Evolutionary conservation across 2,113 vertebrate genomes (phyloP).

Genomic region (Ancistrus triradiatus): DNA sequence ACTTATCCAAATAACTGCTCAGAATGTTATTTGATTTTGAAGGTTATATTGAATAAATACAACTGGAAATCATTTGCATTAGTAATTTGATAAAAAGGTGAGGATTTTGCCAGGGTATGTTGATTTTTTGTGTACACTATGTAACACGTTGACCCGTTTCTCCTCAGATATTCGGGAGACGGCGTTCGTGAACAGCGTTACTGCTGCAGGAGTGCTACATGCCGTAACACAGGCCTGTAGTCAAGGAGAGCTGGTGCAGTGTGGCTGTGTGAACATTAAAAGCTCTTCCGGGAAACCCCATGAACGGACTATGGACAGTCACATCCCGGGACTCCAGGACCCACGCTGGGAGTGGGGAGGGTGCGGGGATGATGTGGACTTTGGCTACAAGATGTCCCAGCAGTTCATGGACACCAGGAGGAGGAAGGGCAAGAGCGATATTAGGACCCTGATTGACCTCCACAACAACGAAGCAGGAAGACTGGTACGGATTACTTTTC

Average conservation of each 20-base stretch:
- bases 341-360: constrained; percentile 83
- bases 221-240: constrained; percentile 84
- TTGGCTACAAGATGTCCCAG: constrained; percentile 79
- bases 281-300: constrained; percentile 39
- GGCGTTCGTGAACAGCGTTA: constrained; percentile 81
- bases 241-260: constrained; percentile 81
- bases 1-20: no score
- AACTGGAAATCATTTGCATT: no score
- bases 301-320: constrained; percentile 31
- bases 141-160: background rate
- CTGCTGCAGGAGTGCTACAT: constrained; percentile 75
- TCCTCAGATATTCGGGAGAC: constrained; percentile 82
- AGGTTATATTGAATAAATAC: no score
- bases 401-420: constrained; percentile 81
- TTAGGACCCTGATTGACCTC: constrained; percentile 77
- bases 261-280: constrained; percentile 73
- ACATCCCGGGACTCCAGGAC: constrained; percentile 43
- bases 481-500: constrained; percentile 65
- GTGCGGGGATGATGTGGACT: constrained; percentile 83
- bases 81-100: no score
- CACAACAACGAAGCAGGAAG: constrained; percentile 84
- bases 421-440: constrained; percentile 79
- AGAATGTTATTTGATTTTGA: no score
- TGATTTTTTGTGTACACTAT: no score
- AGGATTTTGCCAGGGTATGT: no score